These are phyloP conservation scores for Microcebus griseorufus DNA, from an alignment of 2,113 vertebrate species.

Conservation along the genomic window DNA sequence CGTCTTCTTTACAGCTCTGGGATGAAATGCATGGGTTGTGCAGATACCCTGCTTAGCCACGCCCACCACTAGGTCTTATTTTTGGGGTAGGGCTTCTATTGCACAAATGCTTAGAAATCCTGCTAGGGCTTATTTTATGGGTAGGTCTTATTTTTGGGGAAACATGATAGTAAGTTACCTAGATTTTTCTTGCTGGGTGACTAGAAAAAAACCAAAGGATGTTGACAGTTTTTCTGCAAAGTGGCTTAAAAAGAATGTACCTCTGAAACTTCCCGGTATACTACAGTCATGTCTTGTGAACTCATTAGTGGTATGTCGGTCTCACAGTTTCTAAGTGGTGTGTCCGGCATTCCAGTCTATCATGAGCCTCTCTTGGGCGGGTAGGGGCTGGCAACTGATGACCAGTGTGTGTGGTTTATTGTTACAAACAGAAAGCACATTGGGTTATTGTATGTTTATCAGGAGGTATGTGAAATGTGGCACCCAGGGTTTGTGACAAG, in stretches of 20 bases:
- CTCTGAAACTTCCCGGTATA: neutral
- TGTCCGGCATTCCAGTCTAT: neutral
- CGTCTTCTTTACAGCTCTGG: too few species aligned
- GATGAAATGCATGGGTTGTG: too few species aligned
- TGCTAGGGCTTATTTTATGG: too few species aligned
- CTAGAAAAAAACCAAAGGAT: neutral
- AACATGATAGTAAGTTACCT: neutral
- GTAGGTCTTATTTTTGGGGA: too few species aligned
- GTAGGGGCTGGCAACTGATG: neutral
- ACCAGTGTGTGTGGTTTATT: neutral
- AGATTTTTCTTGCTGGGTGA: neutral
- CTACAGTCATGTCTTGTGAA: neutral
- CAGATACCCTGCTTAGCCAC: too few species aligned
- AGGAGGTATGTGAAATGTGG: neutral
- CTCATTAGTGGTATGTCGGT: neutral
- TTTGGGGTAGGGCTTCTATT: too few species aligned
- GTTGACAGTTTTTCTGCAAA: constrained; percentile 14
- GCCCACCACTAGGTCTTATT: too few species aligned
- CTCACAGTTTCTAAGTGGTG: neutral
- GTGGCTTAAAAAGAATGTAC: neutral
- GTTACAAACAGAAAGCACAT: neutral
- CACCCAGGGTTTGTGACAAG: neutral
- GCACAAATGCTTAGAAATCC: too few species aligned
- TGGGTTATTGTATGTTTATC: neutral
- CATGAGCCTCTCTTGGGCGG: neutral